Evolutionary conservation across 2,113 vertebrate genomes (phyloP).

Genomic region (Synchiropus splendidus): DNA sequence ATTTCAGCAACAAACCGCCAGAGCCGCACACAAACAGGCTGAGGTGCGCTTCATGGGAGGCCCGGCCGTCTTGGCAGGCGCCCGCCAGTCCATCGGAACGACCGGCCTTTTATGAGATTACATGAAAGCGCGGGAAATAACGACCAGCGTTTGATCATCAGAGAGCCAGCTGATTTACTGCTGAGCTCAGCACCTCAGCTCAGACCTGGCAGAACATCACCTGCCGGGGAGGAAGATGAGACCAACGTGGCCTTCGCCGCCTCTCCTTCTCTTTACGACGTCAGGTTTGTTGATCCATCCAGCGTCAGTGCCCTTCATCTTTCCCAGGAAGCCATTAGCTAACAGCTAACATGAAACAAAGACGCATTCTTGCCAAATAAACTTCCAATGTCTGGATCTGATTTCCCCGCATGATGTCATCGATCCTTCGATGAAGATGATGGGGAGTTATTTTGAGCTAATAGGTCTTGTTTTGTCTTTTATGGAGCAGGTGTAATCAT

Average conservation of each 20-base stretch:
- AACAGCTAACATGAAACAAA: slow-evolving; percentile 24
- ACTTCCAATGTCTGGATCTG: slow-evolving; percentile 40
- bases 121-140: slow-evolving; percentile 53
- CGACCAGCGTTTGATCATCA: slow-evolving; percentile 45
- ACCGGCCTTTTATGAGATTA: slow-evolving; percentile 43
- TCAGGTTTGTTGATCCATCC: slow-evolving; percentile 9
- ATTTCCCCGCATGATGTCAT: slow-evolving; percentile 42
- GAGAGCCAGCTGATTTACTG: slow-evolving; percentile 50
- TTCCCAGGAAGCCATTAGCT: slow-evolving; percentile 29
- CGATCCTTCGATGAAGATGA: slow-evolving; percentile 5
- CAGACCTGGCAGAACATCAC: slow-evolving; percentile 40
- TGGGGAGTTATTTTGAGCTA: no score
- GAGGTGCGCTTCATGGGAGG: slow-evolving; percentile 33
- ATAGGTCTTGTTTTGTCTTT: no score
- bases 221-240: slow-evolving; percentile 20
- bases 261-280: slow-evolving; percentile 17
- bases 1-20: slow-evolving; percentile 16
- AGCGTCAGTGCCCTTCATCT: slow-evolving; percentile 12
- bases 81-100: slow-evolving; percentile 16
- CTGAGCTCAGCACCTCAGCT: slow-evolving; percentile 41
- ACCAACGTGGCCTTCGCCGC: slow-evolving; percentile 8
- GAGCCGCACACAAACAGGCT: slow-evolving; percentile 17
- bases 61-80: slow-evolving; percentile 28
- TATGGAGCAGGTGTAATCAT: no score
- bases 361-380: slow-evolving; percentile 31